phyloP scores from a whole-genome alignment of 2,797 vertebrate species.

The Coracias cyanogaster region DNA sequence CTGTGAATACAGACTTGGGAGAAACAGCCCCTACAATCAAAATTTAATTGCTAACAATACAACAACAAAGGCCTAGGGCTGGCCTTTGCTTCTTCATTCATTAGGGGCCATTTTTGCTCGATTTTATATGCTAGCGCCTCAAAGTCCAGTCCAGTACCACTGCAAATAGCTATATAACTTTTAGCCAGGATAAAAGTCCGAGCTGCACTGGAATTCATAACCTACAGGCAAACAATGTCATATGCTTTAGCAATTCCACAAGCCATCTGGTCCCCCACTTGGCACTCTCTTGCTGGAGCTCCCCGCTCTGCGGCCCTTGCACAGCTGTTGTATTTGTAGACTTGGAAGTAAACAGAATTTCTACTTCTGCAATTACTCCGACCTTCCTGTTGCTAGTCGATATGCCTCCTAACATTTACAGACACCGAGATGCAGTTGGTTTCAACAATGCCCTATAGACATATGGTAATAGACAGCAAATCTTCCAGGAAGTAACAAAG shows the following conservation, averaged over 20 bases:
- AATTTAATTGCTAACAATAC: background rate
- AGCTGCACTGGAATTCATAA: background rate
- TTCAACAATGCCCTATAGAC: background rate
- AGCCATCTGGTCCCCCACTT: background rate
- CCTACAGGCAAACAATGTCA: conserved; percentile 16
- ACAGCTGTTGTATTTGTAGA: conserved; percentile 14
- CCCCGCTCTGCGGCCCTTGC: background rate
- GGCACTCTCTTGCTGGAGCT: conserved; percentile 8
- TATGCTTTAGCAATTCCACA: background rate
- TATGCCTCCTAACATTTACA: conserved; percentile 16
- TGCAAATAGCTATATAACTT: background rate
- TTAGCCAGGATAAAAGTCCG: background rate
- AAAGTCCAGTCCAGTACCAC: background rate
- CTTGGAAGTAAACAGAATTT: conserved; percentile 1
- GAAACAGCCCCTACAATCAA: background rate
- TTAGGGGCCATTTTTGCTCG: background rate
- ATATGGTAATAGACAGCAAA: background rate
- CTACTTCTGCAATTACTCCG: background rate
- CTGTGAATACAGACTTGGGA: background rate
- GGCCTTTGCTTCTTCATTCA: background rate
- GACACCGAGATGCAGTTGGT: background rate
- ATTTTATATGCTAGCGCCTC: background rate
- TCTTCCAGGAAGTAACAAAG: background rate
- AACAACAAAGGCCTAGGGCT: too few species aligned
- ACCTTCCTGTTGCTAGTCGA: background rate